Base-by-base conservation (phyloP, 2,888 invertebrate species). In the Rambutsinella grinnellia region DNA sequence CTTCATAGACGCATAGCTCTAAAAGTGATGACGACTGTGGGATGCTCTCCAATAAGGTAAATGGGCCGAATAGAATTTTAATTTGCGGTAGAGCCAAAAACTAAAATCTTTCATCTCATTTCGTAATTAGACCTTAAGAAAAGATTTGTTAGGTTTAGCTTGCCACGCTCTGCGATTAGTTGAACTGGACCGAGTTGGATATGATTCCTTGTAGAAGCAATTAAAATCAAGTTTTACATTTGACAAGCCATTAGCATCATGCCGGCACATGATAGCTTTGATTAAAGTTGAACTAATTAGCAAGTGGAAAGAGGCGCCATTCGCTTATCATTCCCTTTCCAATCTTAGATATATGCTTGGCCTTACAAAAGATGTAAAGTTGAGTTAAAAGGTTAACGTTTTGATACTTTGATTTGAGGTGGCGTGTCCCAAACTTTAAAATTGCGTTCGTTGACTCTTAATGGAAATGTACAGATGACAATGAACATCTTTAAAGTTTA, bases 1-100 rank as follows among this genome's bases (percentile, higher is more conserved):
- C 85, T 89, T 1, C 89, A 89, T 83, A 86, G 87, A 76, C 82
- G 89, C 15, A 86, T 89, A 6, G 88, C 89, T 0, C 85, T 89
- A 10, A 61, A 62, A 61, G 81, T 88, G 1, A 84, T 89, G 26
- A 84, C 78, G 3, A 69, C 78, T 10, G 74, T 82, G 51, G 82
- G 82, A 15, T 67, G 76, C 51, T 75, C 77, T 26, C 82, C 80
- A 1, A 76, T 66, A 2, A 74, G 79, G 80, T 80, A 36, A 36
- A 36, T 36, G 36, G 5, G 36, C 36, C 36, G n/a, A n/a, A 36
- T 36, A 36, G 36, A 36, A 8, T 36, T 36, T 36, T 36, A 36
- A 36, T 36, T 36, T 36, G 36, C 36, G 36, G 13, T 36, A 36
- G 13, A 36, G 36, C 13, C n/a, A n/a, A n/a, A n/a, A n/a, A n/a